Conservation (phyloP, 2,888 invertebrate species). For the Ephialtes manifestator region DNA sequence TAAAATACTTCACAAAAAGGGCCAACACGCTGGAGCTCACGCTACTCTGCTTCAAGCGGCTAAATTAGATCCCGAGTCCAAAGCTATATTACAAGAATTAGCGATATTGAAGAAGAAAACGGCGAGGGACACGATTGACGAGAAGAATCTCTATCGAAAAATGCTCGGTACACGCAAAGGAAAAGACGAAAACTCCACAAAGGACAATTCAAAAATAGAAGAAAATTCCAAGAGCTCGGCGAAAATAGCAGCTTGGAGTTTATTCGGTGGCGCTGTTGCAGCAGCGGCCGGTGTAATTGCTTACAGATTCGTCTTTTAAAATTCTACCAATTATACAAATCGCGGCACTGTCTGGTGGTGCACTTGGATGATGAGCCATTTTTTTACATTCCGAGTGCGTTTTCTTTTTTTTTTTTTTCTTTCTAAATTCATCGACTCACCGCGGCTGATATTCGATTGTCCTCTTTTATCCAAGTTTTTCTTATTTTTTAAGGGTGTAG, state of each 20-base stretch:
- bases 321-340: background rate
- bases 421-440: conserved; percentile 19
- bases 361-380: background rate
- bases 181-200: conserved; percentile 59
- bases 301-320: conserved; percentile 88
- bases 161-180: conserved; percentile 87
- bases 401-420: background rate
- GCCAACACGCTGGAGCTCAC: conserved; percentile 91
- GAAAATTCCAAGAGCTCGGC: conserved; percentile 75
- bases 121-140: conserved; percentile 88
- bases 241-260: conserved; percentile 89
- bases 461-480: background rate
- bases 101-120: conserved; percentile 87
- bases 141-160: conserved; percentile 90
- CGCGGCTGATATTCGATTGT: background rate
- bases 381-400: conserved; percentile 57
- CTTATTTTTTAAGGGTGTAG: background rate
- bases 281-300: conserved; percentile 92
- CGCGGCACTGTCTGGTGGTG: background rate
- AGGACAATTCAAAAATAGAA: conserved; percentile 57
- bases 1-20: conserved; percentile 90
- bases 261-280: conserved; percentile 89
- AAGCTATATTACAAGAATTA: conserved; percentile 88
- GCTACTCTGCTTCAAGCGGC: conserved; percentile 89
- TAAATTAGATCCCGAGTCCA: conserved; percentile 89